phyloP scores from a whole-genome alignment of 2,113 vertebrate genomes.

The Zosterops lateralis region DNA sequence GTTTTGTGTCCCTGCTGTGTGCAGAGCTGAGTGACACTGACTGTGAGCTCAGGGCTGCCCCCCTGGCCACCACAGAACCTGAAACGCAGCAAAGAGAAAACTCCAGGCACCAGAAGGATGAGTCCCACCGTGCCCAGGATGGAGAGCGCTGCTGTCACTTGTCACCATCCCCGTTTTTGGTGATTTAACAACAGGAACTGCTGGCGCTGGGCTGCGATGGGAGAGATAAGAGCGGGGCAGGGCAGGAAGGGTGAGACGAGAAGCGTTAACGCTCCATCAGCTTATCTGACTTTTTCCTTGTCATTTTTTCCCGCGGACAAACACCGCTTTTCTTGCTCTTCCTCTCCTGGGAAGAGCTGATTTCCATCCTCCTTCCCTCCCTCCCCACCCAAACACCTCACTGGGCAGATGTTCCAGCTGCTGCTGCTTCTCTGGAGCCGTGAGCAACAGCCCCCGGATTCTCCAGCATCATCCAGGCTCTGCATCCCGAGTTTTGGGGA shows the following conservation, averaged over 20 bases:
- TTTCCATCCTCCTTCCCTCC: not conserved
- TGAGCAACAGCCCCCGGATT: not conserved
- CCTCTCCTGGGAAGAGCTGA: not conserved
- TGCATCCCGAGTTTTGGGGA: not conserved
- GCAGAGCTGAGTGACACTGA: too few relatives aligned
- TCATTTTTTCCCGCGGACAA: not conserved
- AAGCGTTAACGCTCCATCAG: not conserved
- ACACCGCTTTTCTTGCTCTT: not conserved
- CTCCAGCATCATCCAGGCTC: not conserved
- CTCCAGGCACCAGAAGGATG: too few relatives aligned
- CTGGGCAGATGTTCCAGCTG: not conserved
- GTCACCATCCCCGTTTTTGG: not conserved
- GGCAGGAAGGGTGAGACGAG: slow-evolving; percentile 47
- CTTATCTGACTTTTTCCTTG: not conserved
- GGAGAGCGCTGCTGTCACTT: not conserved
- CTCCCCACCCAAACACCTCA: not conserved
- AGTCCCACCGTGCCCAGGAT: not conserved
- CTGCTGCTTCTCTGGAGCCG: not conserved
- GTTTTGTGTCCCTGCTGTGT: too few relatives aligned
- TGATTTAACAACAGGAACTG: not conserved
- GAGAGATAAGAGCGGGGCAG: not conserved
- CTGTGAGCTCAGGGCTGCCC: too few relatives aligned
- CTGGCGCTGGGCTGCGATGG: not conserved
- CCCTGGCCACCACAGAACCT: too few relatives aligned
- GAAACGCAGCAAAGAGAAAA: too few relatives aligned